These are phyloP conservation scores for Holothuria scabra DNA, from an alignment of 53 echinoderm and acorn worm species.

Conservation along the genomic window DNA sequence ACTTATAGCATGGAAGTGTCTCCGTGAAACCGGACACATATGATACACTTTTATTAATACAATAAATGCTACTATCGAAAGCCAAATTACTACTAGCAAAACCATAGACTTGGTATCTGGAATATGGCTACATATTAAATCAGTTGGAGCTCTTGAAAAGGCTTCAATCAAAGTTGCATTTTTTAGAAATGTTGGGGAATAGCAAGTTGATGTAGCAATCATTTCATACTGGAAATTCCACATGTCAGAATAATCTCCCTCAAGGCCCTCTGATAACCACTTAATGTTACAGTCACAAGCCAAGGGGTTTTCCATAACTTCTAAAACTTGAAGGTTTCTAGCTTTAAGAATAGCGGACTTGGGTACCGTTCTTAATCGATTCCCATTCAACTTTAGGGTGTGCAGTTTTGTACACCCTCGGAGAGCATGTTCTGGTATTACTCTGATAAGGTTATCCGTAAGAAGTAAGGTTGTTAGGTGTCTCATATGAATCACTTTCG, in stretches of 20 bases:
- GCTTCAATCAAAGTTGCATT: not conserved
- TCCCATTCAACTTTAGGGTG: not conserved
- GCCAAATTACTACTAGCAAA: not conserved
- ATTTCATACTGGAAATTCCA: not conserved
- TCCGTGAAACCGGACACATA: not conserved
- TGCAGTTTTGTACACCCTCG: not conserved
- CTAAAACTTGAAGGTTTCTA: not conserved
- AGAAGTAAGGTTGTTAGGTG: not conserved
- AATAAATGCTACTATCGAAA: not conserved
- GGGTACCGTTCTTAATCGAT: not conserved
- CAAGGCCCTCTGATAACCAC: not conserved
- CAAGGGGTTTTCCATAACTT: not conserved
- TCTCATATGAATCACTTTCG: not conserved
- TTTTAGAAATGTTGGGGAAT: not conserved
- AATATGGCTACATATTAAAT: not conserved
- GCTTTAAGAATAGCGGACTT: not conserved
- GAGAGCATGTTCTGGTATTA: not conserved
- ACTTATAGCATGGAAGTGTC: not conserved
- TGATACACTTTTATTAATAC: not conserved
- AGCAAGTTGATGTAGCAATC: not conserved
- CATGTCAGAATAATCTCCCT: not conserved
- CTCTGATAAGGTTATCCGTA: not conserved
- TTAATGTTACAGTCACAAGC: conserved; percentile 5
- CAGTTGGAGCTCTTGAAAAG: not conserved
- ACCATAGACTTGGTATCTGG: not conserved